These are phyloP conservation scores for Athripsodes cinereus DNA, from an alignment of 2,888 invertebrate species.

Conservation along the genomic window DNA sequence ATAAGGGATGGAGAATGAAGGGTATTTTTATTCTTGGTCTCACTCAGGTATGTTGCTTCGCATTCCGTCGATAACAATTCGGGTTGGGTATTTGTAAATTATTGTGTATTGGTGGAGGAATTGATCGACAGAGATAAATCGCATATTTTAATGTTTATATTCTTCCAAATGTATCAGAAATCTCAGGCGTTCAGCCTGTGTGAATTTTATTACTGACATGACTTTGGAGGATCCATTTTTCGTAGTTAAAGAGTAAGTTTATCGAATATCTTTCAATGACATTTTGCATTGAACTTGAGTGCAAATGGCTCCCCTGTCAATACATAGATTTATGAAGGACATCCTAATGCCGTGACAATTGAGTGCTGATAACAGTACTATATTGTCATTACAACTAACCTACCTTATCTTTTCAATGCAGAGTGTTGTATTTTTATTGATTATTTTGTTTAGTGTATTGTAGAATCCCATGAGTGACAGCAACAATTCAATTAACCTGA, in stretches of 20 bases:
- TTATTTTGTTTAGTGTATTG: neutral
- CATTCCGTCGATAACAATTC: conserved; percentile 21
- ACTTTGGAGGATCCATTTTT: conserved; percentile 98
- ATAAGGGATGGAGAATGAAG: conserved; percentile 42
- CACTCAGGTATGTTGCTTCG: conserved; percentile 18
- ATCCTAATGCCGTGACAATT: neutral
- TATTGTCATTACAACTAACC: neutral
- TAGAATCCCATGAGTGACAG: too few species aligned
- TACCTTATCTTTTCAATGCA: neutral
- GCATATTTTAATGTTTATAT: conserved; percentile 18
- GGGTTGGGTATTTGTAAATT: conserved; percentile 13
- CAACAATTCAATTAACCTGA: too few species aligned
- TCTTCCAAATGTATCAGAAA: conserved; percentile 19
- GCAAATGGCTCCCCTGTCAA: conserved; percentile 14
- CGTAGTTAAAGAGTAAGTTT: conserved; percentile 95
- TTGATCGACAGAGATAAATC: conserved; percentile 3
- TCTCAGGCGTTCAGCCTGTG: conserved; percentile 14
- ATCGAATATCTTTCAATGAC: conserved; percentile 9
- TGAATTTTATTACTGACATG: conserved; percentile 65
- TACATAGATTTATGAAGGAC: conserved; percentile 14
- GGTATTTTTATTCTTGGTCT: conserved; percentile 22
- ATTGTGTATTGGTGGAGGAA: conserved; percentile 4
- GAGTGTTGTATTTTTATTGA: neutral
- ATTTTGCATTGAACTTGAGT: neutral
- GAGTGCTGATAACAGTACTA: neutral